phyloP scores from a whole-genome alignment of 2,113 vertebrate genomes.

The Ptilorrhoa leucosticta region DNA sequence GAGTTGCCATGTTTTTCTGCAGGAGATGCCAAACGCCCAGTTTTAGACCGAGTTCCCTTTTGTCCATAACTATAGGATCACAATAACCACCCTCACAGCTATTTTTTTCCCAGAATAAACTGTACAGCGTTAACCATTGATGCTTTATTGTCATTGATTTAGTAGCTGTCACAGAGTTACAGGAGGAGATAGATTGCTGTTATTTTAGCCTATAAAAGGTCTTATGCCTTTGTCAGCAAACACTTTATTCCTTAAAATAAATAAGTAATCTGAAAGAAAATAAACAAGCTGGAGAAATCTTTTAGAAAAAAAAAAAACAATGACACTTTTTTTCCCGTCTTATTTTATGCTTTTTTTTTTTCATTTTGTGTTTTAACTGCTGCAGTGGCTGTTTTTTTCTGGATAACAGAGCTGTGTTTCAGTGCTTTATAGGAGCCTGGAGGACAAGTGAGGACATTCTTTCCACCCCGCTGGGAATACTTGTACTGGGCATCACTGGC shows the following conservation, averaged over 20 bases:
- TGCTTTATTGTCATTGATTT: conserved; percentile 55
- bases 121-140: neutral
- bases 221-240: conserved; percentile 49
- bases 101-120: neutral
- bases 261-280: conserved; percentile 30
- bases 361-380: neutral
- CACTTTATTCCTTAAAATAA: conserved; percentile 43
- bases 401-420: neutral
- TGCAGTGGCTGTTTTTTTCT: neutral
- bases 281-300: neutral
- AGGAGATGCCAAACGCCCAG: neutral
- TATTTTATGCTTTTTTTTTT: neutral
- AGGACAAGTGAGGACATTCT: neutral
- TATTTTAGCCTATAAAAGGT: conserved; percentile 48
- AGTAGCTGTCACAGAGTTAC: conserved; percentile 20
- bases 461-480: neutral
- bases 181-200: conserved; percentile 44
- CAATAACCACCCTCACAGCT: neutral
- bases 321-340: neutral
- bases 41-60: neutral
- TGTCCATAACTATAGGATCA: neutral
- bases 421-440: neutral
- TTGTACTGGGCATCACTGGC: neutral
- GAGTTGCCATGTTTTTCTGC: neutral
- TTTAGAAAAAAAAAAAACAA: neutral